phyloP scores from a whole-genome alignment of 2,888 invertebrate genomes.

The Marasmarcha lunaedactyla region DNA sequence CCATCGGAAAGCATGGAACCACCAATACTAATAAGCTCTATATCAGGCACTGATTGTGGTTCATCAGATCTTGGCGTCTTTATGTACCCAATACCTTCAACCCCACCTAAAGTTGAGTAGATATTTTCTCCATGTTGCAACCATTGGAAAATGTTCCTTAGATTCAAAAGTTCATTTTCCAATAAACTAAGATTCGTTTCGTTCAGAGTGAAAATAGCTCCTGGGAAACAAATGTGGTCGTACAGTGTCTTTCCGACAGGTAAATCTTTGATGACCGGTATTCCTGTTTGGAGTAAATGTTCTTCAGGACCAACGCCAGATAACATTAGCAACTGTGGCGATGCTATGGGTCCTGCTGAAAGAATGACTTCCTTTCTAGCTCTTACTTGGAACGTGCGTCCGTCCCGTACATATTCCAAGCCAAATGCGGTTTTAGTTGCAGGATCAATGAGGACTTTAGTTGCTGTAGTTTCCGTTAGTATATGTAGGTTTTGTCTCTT shows the following conservation, averaged over 20 bases:
- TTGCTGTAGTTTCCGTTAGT: constrained; percentile 62
- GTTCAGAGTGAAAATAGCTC: constrained; percentile 74
- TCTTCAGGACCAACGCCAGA: constrained; percentile 77
- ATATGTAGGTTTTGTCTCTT: constrained; percentile 69
- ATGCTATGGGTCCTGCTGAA: constrained; percentile 82
- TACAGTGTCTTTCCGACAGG: constrained; percentile 75
- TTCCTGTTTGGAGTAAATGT: constrained; percentile 63
- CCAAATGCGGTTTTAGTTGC: constrained; percentile 60
- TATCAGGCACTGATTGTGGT: constrained; percentile 73
- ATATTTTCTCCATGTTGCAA: constrained; percentile 39
- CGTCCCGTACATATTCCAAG: constrained; percentile 60
- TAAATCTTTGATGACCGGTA: constrained; percentile 67
- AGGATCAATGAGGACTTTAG: constrained; percentile 64
- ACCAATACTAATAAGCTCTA: constrained; percentile 74
- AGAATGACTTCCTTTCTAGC: constrained; percentile 79
- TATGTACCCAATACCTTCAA: constrained; percentile 75
- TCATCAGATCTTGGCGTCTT: constrained; percentile 71
- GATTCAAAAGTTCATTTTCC: constrained; percentile 26
- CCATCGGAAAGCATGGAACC: constrained; percentile 75
- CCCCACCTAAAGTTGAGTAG: constrained; percentile 69
- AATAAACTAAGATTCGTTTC: constrained; percentile 27
- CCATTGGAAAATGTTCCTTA: constrained; percentile 29
- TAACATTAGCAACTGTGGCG: constrained; percentile 85
- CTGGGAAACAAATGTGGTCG: constrained; percentile 74
- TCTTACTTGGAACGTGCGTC: constrained; percentile 42